Evolutionary conservation across 1,140 invertebrate species (phyloP).

Genomic region (Belonocnema kinseyi): DNA sequence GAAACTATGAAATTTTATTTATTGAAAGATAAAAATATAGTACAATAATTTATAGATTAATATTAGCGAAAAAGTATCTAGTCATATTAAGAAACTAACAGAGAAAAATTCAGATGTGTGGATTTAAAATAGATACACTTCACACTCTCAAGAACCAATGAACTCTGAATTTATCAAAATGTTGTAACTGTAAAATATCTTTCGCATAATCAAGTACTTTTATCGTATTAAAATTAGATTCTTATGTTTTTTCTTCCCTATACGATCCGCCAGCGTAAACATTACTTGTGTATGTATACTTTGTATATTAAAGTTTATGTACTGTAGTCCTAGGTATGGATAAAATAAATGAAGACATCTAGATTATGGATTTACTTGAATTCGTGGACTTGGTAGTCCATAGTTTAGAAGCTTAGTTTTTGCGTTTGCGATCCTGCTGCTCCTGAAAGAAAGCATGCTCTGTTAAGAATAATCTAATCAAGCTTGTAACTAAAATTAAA

Average conservation of each 20-base stretch:
- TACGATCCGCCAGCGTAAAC: slow-evolving; percentile 50
- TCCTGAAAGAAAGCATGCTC: slow-evolving; percentile 57
- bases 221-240: slow-evolving; percentile 50
- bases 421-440: slow-evolving; percentile 63
- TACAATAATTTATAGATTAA: slow-evolving; percentile 66
- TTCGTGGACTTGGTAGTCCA: slow-evolving; percentile 51
- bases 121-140: slow-evolving; percentile 35
- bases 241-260: slow-evolving; percentile 49
- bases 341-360: slow-evolving; percentile 74
- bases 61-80: slow-evolving; percentile 54
- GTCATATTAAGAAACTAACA: slow-evolving; percentile 53
- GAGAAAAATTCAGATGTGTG: slow-evolving; percentile 38
- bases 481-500: slow-evolving; percentile 24
- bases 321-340: slow-evolving; percentile 61
- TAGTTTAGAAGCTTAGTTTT: slow-evolving; percentile 53
- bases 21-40: slow-evolving; percentile 73
- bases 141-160: slow-evolving; percentile 37
- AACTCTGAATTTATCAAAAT: slow-evolving; percentile 41
- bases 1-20: slow-evolving; percentile 69
- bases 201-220: slow-evolving; percentile 37
- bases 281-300: slow-evolving; percentile 50
- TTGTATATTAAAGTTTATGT: slow-evolving; percentile 55
- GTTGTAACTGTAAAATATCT: slow-evolving; percentile 34
- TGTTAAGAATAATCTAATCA: slow-evolving; percentile 31
- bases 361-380: slow-evolving; percentile 73